Base-by-base conservation (phyloP, 2,797 vertebrate species). In the Ceryle rudis region DNA sequence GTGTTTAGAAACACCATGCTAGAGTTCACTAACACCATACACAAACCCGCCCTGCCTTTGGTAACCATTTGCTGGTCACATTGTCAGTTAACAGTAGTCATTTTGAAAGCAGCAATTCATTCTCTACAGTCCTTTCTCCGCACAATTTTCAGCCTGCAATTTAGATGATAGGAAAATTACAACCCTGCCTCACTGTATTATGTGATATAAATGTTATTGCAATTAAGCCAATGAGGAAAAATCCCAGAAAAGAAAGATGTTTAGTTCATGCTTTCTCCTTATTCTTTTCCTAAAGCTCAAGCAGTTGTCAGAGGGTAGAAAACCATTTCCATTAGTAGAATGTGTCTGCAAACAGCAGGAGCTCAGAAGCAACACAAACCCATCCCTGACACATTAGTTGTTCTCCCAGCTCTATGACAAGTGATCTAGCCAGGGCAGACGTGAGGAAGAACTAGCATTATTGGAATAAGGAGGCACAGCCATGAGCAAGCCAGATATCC, bases 91-190 rank as follows among this genome's bases (percentile, higher is more conserved):
- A 96, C 97, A 96, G 95, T 96, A 97, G 96, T 97, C 96, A 97
- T 97, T 98, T 71, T 95, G 97, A 98, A 98, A 98, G 98, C 97
- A 97, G 98, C 97, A 98, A 98, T 98, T 98, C 98, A 97, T 96
- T 95, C 95, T 95, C 95, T 97, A 82, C 82, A 23, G 93, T 97
- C 96, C 94, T 98, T 98, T 95, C 97, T 96, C 94, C 97, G 96
- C 97, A 97, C 97, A 97, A 94, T 98, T 98, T 97, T 98, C 97
- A 98, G 97, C 97, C 98, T 98, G 97, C 98, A 98, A 98, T 98
- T 98, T 98, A 97, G 97, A 97, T 98, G 98, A 98, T 98, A 98
- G 97, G 98, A 98, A 98, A 98, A 98, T 98, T 98, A 98, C 97
- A 97, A 97, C 98, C 97, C 97, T 97, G 94, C 95, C 92, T 94